Evolutionary conservation across 2,888 invertebrate species (phyloP).

Genomic region (Torymus auratus): DNA sequence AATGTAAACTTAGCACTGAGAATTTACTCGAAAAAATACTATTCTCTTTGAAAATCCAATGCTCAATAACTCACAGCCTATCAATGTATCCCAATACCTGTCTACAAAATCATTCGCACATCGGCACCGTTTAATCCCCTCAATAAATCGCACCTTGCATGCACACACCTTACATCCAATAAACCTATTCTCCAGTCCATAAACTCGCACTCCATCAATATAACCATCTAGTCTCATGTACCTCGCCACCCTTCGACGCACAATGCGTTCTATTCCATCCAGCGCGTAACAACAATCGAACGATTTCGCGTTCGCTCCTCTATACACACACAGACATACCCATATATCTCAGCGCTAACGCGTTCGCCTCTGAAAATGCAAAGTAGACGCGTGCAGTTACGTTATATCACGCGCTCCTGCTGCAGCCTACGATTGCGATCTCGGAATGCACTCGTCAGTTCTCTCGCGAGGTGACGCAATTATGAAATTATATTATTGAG

Average conservation of each 20-base stretch:
- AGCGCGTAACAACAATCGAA: conserved; percentile 46
- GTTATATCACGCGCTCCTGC: background rate
- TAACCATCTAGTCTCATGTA: background rate
- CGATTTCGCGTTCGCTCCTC: conserved; percentile 9
- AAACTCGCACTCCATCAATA: conserved; percentile 9
- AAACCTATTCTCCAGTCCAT: background rate
- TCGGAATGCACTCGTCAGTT: conserved; percentile 35
- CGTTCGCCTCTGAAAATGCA: conserved; percentile 31
- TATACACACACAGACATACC: no score
- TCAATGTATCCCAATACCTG: no score
- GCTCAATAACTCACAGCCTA: no score
- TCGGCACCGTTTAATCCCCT: no score
- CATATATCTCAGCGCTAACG: no score
- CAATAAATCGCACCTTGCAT: no score
- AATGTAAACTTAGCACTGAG: no score
- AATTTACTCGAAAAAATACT: no score
- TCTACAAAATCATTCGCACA: no score
- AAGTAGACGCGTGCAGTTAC: conserved; percentile 23
- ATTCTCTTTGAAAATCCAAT: no score
- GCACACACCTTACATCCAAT: conserved; percentile 2
- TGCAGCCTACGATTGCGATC: conserved; percentile 43
- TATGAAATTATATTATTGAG: conserved; percentile 38
- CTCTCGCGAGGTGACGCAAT: conserved; percentile 32
- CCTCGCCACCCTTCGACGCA: background rate
- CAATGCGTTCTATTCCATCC: conserved; percentile 37